Conservation (phyloP, 2,888 invertebrate species). For the Augiades crinisus region DNA sequence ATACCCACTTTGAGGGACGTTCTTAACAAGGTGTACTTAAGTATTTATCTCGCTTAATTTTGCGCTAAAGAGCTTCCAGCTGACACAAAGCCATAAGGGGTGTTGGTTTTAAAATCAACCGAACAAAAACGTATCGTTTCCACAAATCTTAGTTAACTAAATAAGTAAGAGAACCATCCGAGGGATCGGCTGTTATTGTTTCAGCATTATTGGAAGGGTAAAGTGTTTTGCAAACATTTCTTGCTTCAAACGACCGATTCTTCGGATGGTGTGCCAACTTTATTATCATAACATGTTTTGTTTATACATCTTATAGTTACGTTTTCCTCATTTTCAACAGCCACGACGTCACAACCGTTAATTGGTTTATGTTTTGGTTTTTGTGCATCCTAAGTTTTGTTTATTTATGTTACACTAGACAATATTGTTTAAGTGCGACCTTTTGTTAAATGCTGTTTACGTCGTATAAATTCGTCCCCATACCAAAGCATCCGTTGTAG, state of each 20-base stretch:
- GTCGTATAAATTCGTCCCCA: too few relatives aligned
- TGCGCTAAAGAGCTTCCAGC: constrained; percentile 69
- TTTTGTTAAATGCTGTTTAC: constrained; percentile 30
- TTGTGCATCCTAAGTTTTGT: constrained; percentile 18
- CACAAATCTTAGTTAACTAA: constrained; percentile 71
- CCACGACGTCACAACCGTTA: constrained; percentile 51
- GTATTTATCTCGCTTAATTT: constrained; percentile 30
- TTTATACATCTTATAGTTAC: constrained; percentile 72
- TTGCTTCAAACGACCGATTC: constrained; percentile 63
- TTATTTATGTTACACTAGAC: constrained; percentile 39
- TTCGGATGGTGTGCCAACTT: constrained; percentile 71
- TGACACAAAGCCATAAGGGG: constrained; percentile 78
- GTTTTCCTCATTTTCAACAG: constrained; percentile 65
- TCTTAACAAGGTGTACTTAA: background rate
- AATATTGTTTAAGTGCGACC: constrained; percentile 38
- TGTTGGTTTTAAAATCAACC: constrained; percentile 76
- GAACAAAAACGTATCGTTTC: constrained; percentile 78
- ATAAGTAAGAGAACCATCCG: constrained; percentile 60
- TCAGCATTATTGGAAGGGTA: constrained; percentile 61
- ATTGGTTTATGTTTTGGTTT: constrained; percentile 51
- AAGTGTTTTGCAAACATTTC: constrained; percentile 76
- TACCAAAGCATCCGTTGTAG: too few relatives aligned
- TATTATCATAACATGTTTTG: constrained; percentile 79
- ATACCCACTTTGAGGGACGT: constrained; percentile 7
- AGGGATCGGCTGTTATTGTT: constrained; percentile 68